phyloP scores from a whole-genome alignment of 2,888 invertebrate genomes.

The Limenitis camilla region DNA sequence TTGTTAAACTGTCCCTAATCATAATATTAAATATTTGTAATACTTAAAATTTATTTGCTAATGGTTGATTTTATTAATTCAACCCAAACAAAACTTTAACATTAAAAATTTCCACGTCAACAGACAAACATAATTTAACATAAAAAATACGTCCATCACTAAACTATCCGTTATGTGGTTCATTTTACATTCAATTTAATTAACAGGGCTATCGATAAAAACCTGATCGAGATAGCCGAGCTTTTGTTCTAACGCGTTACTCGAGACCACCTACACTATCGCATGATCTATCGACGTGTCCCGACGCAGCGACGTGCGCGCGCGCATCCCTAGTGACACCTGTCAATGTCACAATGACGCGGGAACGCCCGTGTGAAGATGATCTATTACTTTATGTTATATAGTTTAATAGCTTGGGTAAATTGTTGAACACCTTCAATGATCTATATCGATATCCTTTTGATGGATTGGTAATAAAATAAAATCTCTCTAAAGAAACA shows the following conservation, averaged over 20 bases:
- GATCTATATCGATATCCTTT: not conserved
- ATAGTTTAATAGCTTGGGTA: constrained; percentile 7
- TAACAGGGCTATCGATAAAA: constrained; percentile 30
- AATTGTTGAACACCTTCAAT: not conserved
- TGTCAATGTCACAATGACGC: constrained; percentile 64
- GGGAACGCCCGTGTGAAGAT: constrained; percentile 55
- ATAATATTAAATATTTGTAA: too few species aligned
- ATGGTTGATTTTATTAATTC: too few species aligned
- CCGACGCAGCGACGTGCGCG: constrained; percentile 47
- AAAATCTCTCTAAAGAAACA: too few species aligned
- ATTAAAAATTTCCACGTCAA: too few species aligned
- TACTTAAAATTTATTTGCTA: too few species aligned
- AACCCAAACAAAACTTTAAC: too few species aligned
- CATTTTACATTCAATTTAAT: constrained; percentile 27
- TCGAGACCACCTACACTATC: constrained; percentile 65
- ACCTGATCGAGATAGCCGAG: constrained; percentile 47
- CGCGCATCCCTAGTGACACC: constrained; percentile 63
- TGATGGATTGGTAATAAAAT: too few species aligned
- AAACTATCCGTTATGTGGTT: constrained; percentile 13
- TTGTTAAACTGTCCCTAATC: too few species aligned
- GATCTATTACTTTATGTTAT: constrained; percentile 17
- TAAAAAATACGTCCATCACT: constrained; percentile 7
- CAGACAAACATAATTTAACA: constrained; percentile 1
- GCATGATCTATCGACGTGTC: constrained; percentile 57
- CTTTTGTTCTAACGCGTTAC: constrained; percentile 43